A percentile compares a stretch with the other conserved stretches of the same genome.
Conservation (phyloP, 1,140 invertebrate genomes). For the Reticulitermes speratus region DNA sequence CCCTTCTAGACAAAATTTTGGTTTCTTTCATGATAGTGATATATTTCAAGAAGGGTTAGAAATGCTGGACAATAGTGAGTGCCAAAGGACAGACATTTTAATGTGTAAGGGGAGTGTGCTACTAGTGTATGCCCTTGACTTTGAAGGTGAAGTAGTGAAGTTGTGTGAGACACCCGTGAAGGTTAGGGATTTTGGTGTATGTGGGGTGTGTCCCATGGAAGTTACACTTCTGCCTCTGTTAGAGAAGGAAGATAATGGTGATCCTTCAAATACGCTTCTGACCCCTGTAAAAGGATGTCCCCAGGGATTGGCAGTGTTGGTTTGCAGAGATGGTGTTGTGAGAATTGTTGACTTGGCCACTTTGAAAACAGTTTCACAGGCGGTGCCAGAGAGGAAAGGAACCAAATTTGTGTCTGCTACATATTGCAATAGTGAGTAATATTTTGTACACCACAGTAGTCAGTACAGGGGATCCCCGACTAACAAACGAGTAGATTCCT, state of each 20-base stretch:
- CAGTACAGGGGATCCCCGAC: no score
- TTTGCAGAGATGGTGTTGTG: slow-evolving; percentile 68
- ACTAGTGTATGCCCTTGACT: slow-evolving; percentile 59
- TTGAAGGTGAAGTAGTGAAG: slow-evolving; percentile 37
- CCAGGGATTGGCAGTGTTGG: slow-evolving; percentile 52
- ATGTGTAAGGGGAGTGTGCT: slow-evolving; percentile 44
- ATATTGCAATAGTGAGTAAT: slow-evolving; percentile 68
- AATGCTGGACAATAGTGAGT: neutral
- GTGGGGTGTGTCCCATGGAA: slow-evolving; percentile 64
- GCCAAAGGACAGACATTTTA: neutral
- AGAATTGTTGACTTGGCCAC: slow-evolving; percentile 64
- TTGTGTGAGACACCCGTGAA: slow-evolving; percentile 36
- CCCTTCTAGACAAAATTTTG: neutral
- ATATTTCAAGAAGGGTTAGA: neutral
- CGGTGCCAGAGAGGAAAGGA: slow-evolving; percentile 56
- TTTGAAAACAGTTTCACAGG: slow-evolving; percentile 61
- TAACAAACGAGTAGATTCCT: no score
- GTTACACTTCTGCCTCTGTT: slow-evolving; percentile 62
- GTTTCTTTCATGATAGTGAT: slow-evolving; percentile 22
- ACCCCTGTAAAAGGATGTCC: slow-evolving; percentile 21
- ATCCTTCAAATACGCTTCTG: neutral
- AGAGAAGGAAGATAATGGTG: slow-evolving; percentile 44
- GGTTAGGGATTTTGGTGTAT: slow-evolving; percentile 58
- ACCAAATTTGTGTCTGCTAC: slow-evolving; percentile 70
- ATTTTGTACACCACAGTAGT: neutral